Base-by-base conservation (phyloP, 1,140 invertebrate species). In the Carcinoscorpius rotundicauda region DNA sequence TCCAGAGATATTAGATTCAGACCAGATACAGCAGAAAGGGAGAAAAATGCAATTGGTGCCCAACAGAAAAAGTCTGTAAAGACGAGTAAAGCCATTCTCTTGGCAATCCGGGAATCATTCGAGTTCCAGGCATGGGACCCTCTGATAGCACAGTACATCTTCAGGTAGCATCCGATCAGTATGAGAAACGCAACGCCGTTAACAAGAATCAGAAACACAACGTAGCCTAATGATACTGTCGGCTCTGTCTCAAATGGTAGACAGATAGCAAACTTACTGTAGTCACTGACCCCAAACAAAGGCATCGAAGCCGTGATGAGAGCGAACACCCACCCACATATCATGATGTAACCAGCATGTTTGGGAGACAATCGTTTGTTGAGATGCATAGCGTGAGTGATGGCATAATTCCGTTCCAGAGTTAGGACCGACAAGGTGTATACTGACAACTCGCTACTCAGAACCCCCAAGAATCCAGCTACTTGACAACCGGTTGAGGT, bases 371-470 rank as follows among this genome's bases (percentile, higher is more conserved):
- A 78, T n/a, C 93, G 78, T 76, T 97, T 97, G 78, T 97, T 96
- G 11, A 97, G 80, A 76, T 97, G 93, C 87, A 97, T 97, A 60
- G 95, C 94, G 78, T 97, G 91, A 0, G 93, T 97, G 72, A 98
- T 98, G 66, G 93, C 94, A 76, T 95, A 95, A 77, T 94, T 94
- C 5, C 93, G 80, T 78, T 99, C 97, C 69, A 98, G 77, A 0
- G 97, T 98, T 67, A 99, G 98, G 49, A 98, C 92, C 0, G 95
- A 92, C 69, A 99, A 78, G 3, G 95, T 98, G 78, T 91, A 97
- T 29, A 98, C 93, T 3, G 80, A 93, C 59, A 98, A 78, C 76
- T 98, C 93, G 0, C 91, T 94, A 64, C 92, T 93, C 10, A 99
- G 84, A 6, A 98, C 93, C 3, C 92, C 93, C 3, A 98, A 79